Percentiles rank a stretch among this genome's conserved stretches.
phyloP scores from a whole-genome alignment of 2,113 vertebrate species.

The Bos indicus region DNA sequence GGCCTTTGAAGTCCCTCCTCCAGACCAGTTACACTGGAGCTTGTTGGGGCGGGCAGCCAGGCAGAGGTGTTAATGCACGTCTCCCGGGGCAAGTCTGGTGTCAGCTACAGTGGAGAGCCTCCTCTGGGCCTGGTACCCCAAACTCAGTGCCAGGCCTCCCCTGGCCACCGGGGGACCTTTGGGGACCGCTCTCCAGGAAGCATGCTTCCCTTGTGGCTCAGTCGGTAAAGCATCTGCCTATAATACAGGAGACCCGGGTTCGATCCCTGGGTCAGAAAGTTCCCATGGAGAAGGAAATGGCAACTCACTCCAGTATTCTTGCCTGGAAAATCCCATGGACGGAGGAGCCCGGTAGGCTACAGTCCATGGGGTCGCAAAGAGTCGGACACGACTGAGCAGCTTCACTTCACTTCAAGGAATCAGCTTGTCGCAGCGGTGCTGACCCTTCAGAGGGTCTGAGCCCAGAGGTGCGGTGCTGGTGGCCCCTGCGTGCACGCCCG shows the following conservation, averaged over 20 bases:
- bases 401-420: no score
- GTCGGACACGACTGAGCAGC: no score
- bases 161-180: neutral
- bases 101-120: neutral
- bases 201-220: no score
- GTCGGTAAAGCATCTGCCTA: no score
- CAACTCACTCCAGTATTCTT: no score
- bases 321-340: no score
- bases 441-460: neutral
- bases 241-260: no score
- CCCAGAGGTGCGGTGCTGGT: accelerated
- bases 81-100: neutral
- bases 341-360: no score
- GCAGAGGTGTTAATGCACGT: neutral
- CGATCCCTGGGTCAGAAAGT: no score
- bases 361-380: no score
- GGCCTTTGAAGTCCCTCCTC: neutral
- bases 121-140: neutral
- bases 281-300: no score
- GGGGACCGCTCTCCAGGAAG: accelerated
- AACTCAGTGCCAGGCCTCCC: neutral
- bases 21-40: neutral
- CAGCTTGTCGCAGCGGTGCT: neutral
- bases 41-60: neutral
- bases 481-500: accelerated